A percentile compares a stretch with the other conserved stretches of the same genome.
Evolutionary conservation across 2,888 invertebrate species (phyloP).

Genomic region (Standfussiana lucernea): DNA sequence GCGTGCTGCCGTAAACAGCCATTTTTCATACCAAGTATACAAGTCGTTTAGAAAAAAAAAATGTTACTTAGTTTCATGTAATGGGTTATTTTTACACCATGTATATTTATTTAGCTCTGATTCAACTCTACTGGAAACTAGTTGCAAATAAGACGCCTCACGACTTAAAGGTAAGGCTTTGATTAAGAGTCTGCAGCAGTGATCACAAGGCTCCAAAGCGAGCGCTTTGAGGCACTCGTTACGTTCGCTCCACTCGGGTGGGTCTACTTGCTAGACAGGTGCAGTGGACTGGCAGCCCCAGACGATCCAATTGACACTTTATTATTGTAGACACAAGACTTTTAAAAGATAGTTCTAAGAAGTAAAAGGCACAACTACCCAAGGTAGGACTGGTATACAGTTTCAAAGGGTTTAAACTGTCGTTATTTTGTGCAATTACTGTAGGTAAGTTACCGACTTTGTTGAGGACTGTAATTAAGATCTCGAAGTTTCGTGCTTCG

Average conservation of each 20-base stretch:
- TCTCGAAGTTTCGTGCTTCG: slow-evolving; percentile 20
- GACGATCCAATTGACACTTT: slow-evolving; percentile 19
- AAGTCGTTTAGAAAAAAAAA: neutral
- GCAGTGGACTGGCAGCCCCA: slow-evolving; percentile 29
- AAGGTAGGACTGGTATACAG: neutral
- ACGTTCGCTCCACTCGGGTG: slow-evolving; percentile 56
- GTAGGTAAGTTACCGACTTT: slow-evolving; percentile 12
- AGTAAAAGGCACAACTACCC: neutral
- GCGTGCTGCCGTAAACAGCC: neutral
- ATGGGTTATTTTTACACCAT: neutral
- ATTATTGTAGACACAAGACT: slow-evolving; percentile 15
- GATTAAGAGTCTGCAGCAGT: slow-evolving; percentile 39
- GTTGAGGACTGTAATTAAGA: slow-evolving; percentile 37
- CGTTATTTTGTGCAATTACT: slow-evolving; percentile 36
- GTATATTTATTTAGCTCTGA: neutral
- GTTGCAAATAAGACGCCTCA: slow-evolving; percentile 21
- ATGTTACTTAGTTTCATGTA: neutral
- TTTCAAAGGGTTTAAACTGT: slow-evolving; percentile 31
- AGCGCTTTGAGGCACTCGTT: slow-evolving; percentile 63
- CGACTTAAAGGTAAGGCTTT: slow-evolving; percentile 38
- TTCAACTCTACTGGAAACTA: neutral
- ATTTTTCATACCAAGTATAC: neutral
- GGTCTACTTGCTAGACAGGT: slow-evolving; percentile 22
- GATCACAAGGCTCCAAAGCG: slow-evolving; percentile 44
- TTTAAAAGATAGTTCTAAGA: neutral